These are phyloP conservation scores for Hylomyscus alleni DNA, from an alignment of 2,797 vertebrate genomes.

Conservation along the genomic window DNA sequence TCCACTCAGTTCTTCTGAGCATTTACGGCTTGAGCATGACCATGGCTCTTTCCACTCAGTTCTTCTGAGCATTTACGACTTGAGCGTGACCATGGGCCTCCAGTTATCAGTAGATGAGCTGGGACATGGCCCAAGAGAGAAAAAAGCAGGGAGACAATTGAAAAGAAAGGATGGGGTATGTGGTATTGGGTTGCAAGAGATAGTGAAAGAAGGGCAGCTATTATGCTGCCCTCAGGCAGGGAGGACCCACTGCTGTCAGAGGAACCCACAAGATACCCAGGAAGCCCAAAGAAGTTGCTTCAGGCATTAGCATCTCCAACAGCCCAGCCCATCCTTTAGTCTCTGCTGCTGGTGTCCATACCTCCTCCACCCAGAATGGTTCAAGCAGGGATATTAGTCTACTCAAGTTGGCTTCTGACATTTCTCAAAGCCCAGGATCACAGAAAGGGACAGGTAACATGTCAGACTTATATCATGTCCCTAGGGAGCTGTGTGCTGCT, in stretches of 20 bases:
- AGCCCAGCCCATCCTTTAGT: background rate
- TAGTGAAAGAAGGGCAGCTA: background rate
- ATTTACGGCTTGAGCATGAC: background rate
- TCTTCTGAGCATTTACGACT: constrained; percentile 14
- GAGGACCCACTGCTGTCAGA: background rate
- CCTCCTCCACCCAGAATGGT: background rate
- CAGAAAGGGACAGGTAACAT: background rate
- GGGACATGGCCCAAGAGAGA: background rate
- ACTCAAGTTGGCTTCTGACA: background rate
- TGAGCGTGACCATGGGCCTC: background rate
- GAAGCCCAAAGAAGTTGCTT: background rate
- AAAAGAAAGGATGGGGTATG: background rate
- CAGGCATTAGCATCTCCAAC: background rate
- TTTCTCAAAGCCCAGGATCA: background rate
- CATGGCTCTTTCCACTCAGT: background rate
- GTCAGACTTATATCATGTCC: background rate
- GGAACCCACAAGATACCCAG: background rate
- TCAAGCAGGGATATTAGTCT: background rate
- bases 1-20: background rate
- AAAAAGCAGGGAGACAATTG: background rate
- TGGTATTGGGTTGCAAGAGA: background rate
- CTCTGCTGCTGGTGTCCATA: background rate
- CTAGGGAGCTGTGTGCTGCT: background rate
- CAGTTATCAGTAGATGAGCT: too few species aligned
- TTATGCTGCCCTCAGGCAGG: background rate